Conservation (phyloP, 2,888 invertebrate species). For the Morpho achilles region DNA sequence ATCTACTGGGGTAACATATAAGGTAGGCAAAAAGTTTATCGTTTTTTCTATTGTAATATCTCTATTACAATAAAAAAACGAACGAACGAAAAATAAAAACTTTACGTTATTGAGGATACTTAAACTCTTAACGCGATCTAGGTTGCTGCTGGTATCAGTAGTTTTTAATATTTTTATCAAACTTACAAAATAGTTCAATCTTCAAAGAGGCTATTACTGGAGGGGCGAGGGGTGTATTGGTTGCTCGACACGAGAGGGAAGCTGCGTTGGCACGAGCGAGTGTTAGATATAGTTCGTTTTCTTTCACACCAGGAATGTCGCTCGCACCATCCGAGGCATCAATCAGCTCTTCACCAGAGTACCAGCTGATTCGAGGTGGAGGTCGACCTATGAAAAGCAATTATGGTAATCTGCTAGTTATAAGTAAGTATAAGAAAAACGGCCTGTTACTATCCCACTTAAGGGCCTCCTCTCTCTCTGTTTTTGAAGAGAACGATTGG, state of each 20-base stretch:
- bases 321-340: conserved; percentile 84
- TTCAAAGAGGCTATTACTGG: conserved; percentile 83
- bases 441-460: no score
- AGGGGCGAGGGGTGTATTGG: conserved; percentile 84
- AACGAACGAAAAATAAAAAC: no score
- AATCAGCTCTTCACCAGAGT: conserved; percentile 85
- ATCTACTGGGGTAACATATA: no score
- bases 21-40: no score
- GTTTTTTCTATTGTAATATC: no score
- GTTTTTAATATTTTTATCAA: not conserved
- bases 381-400: conserved; percentile 81
- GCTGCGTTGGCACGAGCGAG: conserved; percentile 84
- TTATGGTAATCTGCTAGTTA: no score
- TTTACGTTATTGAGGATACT: no score
- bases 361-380: conserved; percentile 87
- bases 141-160: no score
- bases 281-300: conserved; percentile 83
- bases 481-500: no score
- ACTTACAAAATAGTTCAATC: conserved; percentile 87
- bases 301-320: conserved; percentile 82
- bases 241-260: conserved; percentile 85
- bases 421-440: not conserved
- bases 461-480: no score
- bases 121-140: no score
- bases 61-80: no score